Base-by-base conservation (phyloP, 2,888 invertebrate species). In the Ophraella communa region DNA sequence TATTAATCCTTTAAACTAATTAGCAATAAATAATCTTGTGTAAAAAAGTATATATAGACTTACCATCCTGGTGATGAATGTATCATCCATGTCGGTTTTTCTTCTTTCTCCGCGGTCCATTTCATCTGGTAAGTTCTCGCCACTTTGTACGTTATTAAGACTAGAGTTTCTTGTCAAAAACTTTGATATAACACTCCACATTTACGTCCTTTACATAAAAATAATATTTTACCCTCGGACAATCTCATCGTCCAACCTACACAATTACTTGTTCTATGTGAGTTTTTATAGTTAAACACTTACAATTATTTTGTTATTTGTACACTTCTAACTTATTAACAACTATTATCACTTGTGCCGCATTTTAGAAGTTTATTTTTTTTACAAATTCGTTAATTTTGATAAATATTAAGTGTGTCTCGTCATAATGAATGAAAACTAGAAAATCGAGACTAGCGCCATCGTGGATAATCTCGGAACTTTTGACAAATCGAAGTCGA, bases 21-120 rank as follows among this genome's bases (percentile, higher is more conserved):
- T 17, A 14, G 7, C 1, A 4, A 11, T 20, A 53, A 35, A 35
- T 35, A 35, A 53, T 11, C 21, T 21, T 20, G 11, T 35, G 11
- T 33, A 20, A 4, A 35, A 20, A 20, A 53, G 23, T 17, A 30
- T 60, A 30, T 23, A 35, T 49, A 20, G 35, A 68, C 78, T 85
- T 86, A 88, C 88, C 87, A 88, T 88, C 86, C 87, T 87, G 73
- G 87, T 87, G 79, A 87, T 87, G 83, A 87, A 85, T 78, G 84
- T 84, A 81, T 88, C 88, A 83, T 88, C 87, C 86, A 87, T 86
- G 83, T 87, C 88, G 81, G 82, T 82, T 80, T 84, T 83, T 82
- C 83, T 82, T 57, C 72, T 68, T 69, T 79, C 78, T 65, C 76
- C 76, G 70, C 78, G 79, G 77, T 81, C 80, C 80, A 80, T 80